These are phyloP conservation scores for Proisotoma minuta DNA, from an alignment of 2,888 invertebrate genomes.

Conservation along the genomic window DNA sequence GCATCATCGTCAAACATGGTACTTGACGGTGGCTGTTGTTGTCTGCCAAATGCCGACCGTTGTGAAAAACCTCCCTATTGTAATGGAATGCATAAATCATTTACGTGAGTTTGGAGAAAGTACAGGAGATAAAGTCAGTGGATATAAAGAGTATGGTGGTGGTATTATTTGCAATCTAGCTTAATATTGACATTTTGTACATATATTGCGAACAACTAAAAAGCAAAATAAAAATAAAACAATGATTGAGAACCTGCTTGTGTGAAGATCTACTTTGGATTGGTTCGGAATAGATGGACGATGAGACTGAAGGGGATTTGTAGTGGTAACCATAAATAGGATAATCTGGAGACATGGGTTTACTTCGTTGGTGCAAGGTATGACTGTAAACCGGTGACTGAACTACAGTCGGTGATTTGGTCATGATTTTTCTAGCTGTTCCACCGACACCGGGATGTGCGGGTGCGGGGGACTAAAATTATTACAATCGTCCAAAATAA, in stretches of 20 bases:
- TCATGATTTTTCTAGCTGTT: constrained; percentile 20
- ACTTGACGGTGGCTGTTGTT: constrained; percentile 52
- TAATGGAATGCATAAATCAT: not conserved
- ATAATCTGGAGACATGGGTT: constrained; percentile 10
- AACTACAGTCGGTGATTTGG: constrained; percentile 19
- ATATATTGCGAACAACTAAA: too few relatives aligned
- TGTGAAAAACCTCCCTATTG: constrained; percentile 7
- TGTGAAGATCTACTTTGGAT: constrained; percentile 37
- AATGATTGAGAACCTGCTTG: constrained; percentile 34
- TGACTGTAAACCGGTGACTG: constrained; percentile 12
- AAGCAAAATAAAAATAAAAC: constrained; percentile 21
- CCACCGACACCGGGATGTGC: constrained; percentile 13
- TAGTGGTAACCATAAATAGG: constrained; percentile 20
- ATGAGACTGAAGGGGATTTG: constrained; percentile 35
- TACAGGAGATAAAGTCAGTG: too few relatives aligned
- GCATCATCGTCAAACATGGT: constrained; percentile 80
- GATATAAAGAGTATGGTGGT: too few relatives aligned
- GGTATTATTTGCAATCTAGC: too few relatives aligned
- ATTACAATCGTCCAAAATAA: not conserved
- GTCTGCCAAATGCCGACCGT: constrained; percentile 14
- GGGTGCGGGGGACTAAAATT: constrained; percentile 14
- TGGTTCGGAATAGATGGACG: constrained; percentile 40
- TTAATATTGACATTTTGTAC: too few relatives aligned
- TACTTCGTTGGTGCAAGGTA: constrained; percentile 4
- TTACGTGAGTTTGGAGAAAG: too few relatives aligned